Evolutionary conservation across 2,797 vertebrate genomes (phyloP).

Genomic region (Apodemus agrarius): DNA sequence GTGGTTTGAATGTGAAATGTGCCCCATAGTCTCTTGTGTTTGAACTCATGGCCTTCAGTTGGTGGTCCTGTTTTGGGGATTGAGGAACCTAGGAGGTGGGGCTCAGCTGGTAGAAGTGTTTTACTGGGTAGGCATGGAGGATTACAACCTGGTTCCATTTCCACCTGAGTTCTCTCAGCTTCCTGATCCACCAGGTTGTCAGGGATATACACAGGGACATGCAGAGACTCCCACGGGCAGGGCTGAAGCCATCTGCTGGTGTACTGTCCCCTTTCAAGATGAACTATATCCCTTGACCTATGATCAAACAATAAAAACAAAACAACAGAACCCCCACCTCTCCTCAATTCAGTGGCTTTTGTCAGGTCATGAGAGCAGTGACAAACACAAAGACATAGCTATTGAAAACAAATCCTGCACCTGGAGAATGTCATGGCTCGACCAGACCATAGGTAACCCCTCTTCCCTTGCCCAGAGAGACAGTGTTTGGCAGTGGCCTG

Average conservation of each 20-base stretch:
- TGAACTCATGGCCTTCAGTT: not conserved
- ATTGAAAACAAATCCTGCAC: constrained; percentile 15
- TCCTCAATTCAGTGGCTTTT: not conserved
- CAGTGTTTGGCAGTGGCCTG: not conserved
- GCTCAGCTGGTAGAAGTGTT: not conserved
- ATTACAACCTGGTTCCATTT: not conserved
- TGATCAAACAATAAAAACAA: not conserved
- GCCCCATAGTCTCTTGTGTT: not conserved
- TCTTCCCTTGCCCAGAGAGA: not conserved
- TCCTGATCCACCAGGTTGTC: not conserved
- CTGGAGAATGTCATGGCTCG: not conserved
- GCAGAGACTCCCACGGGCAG: not conserved
- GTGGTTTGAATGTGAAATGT: not conserved
- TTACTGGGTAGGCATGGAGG: not conserved
- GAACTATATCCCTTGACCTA: not conserved
- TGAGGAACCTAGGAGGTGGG: not conserved
- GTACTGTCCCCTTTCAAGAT: not conserved
- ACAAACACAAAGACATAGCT: not conserved
- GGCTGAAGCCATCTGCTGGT: not conserved
- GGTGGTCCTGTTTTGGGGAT: not conserved
- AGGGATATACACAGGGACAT: not conserved
- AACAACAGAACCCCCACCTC: not conserved
- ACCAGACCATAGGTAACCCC: not conserved
- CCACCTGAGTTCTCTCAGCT: not conserved
- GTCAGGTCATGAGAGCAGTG: not conserved